Evolutionary conservation across 2,888 invertebrate species (phyloP).

Genomic region (Scelioninae gen. 2): DNA sequence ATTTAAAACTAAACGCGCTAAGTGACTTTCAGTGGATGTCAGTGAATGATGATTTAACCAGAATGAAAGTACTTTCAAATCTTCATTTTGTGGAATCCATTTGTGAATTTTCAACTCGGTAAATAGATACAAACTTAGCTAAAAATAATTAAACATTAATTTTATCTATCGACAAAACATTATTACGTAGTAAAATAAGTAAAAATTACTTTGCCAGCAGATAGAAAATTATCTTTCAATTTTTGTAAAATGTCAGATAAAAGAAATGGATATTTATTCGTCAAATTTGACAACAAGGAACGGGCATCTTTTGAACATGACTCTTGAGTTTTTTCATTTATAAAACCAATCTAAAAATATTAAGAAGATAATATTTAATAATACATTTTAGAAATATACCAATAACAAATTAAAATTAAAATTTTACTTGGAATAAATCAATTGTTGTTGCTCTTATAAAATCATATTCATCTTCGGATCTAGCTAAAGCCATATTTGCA

Average conservation of each 20-base stretch:
- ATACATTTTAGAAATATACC: not conserved
- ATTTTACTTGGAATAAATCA: slow-evolving; percentile 82
- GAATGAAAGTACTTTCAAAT: slow-evolving; percentile 80
- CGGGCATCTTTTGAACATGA: slow-evolving; percentile 85
- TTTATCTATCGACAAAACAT: not conserved
- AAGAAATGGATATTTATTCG: slow-evolving; percentile 82
- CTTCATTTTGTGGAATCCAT: slow-evolving; percentile 82
- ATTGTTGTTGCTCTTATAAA: slow-evolving; percentile 82
- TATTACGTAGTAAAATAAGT: not conserved
- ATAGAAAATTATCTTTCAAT: slow-evolving; percentile 78
- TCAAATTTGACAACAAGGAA: slow-evolving; percentile 83
- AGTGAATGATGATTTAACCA: slow-evolving; percentile 82
- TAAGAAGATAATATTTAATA: not conserved
- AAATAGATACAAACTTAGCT: slow-evolving; percentile 82
- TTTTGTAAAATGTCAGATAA: slow-evolving; percentile 81
- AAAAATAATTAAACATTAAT: slow-evolving; percentile 59
- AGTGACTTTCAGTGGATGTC: slow-evolving; percentile 79
- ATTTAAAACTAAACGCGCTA: slow-evolving; percentile 84
- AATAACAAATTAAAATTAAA: not conserved
- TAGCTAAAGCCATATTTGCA: slow-evolving; percentile 86
- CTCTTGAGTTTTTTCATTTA: slow-evolving; percentile 82
- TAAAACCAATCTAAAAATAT: slow-evolving; percentile 81
- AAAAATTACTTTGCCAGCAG: slow-evolving; percentile 77
- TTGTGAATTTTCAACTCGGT: slow-evolving; percentile 82
- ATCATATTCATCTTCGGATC: slow-evolving; percentile 78